A percentile compares a stretch with the other conserved stretches of the same genome.
Conservation (phyloP, 2,797 vertebrate species). For the Bradypus variegatus region DNA sequence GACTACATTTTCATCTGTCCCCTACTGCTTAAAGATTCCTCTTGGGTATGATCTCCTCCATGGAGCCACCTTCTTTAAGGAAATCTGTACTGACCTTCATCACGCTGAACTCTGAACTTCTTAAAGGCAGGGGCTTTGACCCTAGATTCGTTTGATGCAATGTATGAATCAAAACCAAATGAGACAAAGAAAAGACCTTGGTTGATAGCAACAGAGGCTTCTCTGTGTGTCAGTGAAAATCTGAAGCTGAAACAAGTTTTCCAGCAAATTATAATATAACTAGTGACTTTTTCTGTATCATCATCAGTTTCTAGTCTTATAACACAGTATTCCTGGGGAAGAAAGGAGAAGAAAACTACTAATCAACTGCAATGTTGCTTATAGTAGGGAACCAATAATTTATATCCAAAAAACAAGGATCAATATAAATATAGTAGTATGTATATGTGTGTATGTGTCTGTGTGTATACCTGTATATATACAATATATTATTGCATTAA, state of each 20-base stretch:
- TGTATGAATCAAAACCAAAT: too few relatives aligned
- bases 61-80: background rate
- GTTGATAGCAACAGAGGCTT: background rate
- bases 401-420: background rate
- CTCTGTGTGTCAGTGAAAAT: background rate
- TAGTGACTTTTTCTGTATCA: background rate
- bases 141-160: too few relatives aligned
- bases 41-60: background rate
- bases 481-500: too few relatives aligned
- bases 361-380: background rate
- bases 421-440: background rate
- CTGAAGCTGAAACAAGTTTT: background rate
- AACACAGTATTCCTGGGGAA: background rate
- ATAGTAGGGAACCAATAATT: background rate
- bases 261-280: background rate
- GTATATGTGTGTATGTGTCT: background rate
- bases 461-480: too few relatives aligned
- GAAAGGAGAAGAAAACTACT: background rate
- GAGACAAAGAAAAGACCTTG: background rate
- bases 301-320: background rate
- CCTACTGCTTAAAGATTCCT: background rate
- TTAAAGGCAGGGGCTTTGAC: too few relatives aligned
- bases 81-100: background rate
- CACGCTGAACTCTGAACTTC: background rate
- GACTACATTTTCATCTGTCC: background rate